Conservation (phyloP, 23 tunicate species). For the Halocynthia roretzi region DNA sequence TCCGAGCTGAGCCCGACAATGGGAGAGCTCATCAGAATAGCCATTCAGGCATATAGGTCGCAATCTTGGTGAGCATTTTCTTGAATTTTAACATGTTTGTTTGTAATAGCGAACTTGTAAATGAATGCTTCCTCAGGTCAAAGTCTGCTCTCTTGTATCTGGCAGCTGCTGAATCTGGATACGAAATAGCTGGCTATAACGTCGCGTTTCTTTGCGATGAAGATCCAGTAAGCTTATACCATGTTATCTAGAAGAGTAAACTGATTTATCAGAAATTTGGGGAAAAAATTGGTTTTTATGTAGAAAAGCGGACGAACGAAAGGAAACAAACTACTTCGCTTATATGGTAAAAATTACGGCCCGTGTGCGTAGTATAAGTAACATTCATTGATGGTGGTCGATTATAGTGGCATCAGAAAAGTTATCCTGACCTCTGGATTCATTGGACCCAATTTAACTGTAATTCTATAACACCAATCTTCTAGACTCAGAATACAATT, state of each 20-base stretch:
- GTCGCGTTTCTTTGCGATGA: constrained; percentile 73
- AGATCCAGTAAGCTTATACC: constrained; percentile 19
- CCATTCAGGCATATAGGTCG: constrained; percentile 74
- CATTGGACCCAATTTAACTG: no score
- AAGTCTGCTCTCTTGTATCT: constrained; percentile 67
- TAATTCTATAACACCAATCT: no score
- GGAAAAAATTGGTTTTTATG: not conserved
- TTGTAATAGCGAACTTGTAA: no score
- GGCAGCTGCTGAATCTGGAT: constrained; percentile 79
- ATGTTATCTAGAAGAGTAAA: no score
- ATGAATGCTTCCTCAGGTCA: constrained; percentile 25
- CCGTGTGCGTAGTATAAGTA: no score
- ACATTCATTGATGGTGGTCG: no score
- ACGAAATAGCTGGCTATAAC: constrained; percentile 71
- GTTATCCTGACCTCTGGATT: no score
- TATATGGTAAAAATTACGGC: no score
- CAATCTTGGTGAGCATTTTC: constrained; percentile 50
- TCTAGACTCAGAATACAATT: no score
- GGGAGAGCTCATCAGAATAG: constrained; percentile 80
- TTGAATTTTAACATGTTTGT: not conserved
- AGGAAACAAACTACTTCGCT: no score
- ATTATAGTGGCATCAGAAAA: no score
- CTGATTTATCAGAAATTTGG: not conserved
- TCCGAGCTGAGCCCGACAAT: constrained; percentile 66
- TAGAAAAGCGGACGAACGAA: no score